Percentiles rank a stretch among this genome's conserved stretches.
Evolutionary conservation across 2,888 invertebrate species (phyloP).

Genomic region (Lithophane ornitopus): DNA sequence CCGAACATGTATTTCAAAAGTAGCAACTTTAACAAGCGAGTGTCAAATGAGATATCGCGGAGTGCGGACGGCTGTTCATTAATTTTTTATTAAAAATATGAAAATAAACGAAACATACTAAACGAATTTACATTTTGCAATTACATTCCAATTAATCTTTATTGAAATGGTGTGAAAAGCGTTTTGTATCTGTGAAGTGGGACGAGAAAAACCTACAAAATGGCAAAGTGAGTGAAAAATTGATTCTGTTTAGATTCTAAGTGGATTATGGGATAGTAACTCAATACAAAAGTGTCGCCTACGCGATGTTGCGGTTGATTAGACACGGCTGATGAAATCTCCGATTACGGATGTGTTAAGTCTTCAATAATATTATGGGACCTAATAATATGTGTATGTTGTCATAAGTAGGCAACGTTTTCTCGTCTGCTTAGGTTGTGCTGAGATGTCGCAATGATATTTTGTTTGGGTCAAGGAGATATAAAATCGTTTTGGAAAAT

Average conservation of each 20-base stretch:
- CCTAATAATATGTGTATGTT: constrained; percentile 3
- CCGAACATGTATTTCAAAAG: not conserved
- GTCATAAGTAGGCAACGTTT: constrained; percentile 6
- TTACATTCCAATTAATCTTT: constrained; percentile 23
- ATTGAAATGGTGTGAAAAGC: constrained; percentile 73
- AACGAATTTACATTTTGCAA: constrained; percentile 28
- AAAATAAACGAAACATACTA: constrained; percentile 54
- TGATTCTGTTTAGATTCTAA: constrained; percentile 63
- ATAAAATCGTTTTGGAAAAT: not conserved
- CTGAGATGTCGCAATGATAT: constrained; percentile 18
- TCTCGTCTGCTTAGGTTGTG: constrained; percentile 16
- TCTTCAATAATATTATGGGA: constrained; percentile 21
- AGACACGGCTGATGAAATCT: constrained; percentile 52
- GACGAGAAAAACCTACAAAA: constrained; percentile 72
- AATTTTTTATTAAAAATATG: constrained; percentile 50
- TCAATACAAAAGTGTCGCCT: constrained; percentile 64
- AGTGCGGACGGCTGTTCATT: constrained; percentile 42
- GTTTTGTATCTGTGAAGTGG: constrained; percentile 57
- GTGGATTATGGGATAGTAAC: constrained; percentile 69
- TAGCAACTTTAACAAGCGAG: constrained; percentile 39
- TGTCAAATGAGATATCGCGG: constrained; percentile 60
- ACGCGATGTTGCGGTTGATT: constrained; percentile 71
- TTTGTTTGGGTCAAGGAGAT: not conserved
- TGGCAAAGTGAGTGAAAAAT: constrained; percentile 85
- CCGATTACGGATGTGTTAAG: constrained; percentile 38